phyloP scores from a whole-genome alignment of 1,140 invertebrate species.

The Ostrea denselamellosa region DNA sequence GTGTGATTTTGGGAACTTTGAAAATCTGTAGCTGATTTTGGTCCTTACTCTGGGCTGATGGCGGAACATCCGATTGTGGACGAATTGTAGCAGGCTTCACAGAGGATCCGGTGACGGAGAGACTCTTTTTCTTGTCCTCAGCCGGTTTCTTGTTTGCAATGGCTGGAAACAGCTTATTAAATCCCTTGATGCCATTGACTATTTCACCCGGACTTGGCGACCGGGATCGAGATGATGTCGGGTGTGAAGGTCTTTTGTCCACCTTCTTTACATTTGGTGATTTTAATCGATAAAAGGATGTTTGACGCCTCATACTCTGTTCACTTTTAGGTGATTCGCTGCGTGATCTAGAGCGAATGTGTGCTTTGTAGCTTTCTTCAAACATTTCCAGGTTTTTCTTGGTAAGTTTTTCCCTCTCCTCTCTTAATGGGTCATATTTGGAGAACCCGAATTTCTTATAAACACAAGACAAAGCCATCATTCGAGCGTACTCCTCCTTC shows the following conservation, averaged over 20 bases:
- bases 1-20: background rate
- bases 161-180: slow-evolving; percentile 15
- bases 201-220: background rate
- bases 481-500: slow-evolving; percentile 10
- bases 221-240: background rate
- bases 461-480: slow-evolving; percentile 19
- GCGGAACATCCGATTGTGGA: background rate
- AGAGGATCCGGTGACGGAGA: background rate
- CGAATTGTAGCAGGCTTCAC: background rate
- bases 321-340: slow-evolving; percentile 22
- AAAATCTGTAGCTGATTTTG: background rate
- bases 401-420: slow-evolving; percentile 30
- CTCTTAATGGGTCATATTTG: background rate
- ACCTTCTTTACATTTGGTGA: background rate
- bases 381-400: slow-evolving; percentile 36
- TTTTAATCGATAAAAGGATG: background rate
- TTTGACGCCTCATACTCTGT: background rate
- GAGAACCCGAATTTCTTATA: slow-evolving; percentile 2
- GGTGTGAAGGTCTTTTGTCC: background rate
- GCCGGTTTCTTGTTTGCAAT: background rate
- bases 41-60: background rate
- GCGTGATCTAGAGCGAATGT: background rate
- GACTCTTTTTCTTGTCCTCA: background rate
- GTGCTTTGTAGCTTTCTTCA: slow-evolving; percentile 21
- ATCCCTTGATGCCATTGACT: slow-evolving; percentile 19